These are phyloP conservation scores for Periophthalmus magnuspinnatus DNA, from an alignment of 2,797 vertebrate species.

Conservation along the genomic window DNA sequence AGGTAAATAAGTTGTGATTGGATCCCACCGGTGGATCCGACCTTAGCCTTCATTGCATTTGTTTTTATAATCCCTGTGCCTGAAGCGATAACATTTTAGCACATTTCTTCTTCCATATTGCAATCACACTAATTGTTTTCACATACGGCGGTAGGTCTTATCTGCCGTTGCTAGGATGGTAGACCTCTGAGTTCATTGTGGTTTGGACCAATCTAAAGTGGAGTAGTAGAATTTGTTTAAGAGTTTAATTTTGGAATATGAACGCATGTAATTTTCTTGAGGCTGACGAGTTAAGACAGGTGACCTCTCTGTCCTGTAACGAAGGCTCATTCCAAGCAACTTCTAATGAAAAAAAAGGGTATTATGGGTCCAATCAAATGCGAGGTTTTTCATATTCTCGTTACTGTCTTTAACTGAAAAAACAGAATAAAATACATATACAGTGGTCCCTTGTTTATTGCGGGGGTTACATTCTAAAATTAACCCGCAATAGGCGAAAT, in stretches of 20 bases:
- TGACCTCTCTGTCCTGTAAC: background rate
- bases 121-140: constrained; percentile 66
- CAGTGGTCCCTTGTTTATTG: no score
- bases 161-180: background rate
- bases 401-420: no score
- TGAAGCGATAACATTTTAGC: constrained; percentile 50
- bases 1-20: constrained; percentile 5
- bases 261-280: background rate
- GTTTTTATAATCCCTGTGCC: background rate
- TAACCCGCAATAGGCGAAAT: no score
- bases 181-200: constrained; percentile 51
- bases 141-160: constrained; percentile 40
- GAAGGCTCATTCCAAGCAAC: background rate
- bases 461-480: no score
- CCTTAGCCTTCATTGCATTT: background rate
- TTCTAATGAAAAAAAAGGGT: background rate
- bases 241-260: background rate
- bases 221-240: background rate
- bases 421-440: no score
- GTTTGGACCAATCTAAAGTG: constrained; percentile 14
- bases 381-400: no score
- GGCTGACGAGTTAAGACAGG: background rate
- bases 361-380: no score
- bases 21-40: background rate
- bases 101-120: constrained; percentile 65